Conservation (phyloP, 2,797 vertebrate genomes). For the Moxostoma hubbsi region DNA sequence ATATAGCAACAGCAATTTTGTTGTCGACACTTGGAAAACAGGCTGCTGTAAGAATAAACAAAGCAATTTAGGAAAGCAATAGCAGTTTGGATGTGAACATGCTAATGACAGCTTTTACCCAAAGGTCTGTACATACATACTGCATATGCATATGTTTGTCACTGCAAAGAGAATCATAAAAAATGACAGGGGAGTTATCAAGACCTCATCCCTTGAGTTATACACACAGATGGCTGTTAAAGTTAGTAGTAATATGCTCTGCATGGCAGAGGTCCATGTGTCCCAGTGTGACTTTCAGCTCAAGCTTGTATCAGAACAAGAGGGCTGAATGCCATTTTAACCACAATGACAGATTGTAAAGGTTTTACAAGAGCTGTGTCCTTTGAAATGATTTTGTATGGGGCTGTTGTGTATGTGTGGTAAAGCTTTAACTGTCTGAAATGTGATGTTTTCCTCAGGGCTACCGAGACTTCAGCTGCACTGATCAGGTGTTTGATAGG, state of each 20-base stretch:
- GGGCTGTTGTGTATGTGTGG: neutral
- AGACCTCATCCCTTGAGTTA: constrained; percentile 33
- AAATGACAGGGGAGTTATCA: constrained; percentile 42
- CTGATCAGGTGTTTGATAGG: constrained; percentile 12
- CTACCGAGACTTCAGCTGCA: constrained; percentile 10
- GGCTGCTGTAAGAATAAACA: neutral
- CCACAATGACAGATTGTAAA: constrained; percentile 13
- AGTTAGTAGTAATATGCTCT: constrained; percentile 39
- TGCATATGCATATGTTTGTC: constrained; percentile 13
- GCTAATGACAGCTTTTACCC: constrained; percentile 2
- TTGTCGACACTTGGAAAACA: neutral
- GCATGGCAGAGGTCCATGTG: constrained; percentile 38
- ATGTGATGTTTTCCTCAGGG: constrained; percentile 12
- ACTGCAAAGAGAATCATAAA: constrained; percentile 2
- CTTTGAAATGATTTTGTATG: constrained; percentile 11
- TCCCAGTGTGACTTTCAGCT: constrained; percentile 23
- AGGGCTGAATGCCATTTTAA: constrained; percentile 22
- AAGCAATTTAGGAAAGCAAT: neutral
- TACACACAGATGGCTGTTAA: constrained; percentile 37
- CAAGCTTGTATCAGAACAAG: constrained; percentile 11
- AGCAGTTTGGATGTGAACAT: neutral
- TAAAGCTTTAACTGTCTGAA: constrained; percentile 3
- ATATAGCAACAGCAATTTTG: constrained; percentile 6
- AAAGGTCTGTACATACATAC: neutral
- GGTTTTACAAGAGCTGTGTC: neutral